Evolutionary conservation across 2,113 vertebrate species (phyloP).

Genomic region (Oreochromis tanganicae): DNA sequence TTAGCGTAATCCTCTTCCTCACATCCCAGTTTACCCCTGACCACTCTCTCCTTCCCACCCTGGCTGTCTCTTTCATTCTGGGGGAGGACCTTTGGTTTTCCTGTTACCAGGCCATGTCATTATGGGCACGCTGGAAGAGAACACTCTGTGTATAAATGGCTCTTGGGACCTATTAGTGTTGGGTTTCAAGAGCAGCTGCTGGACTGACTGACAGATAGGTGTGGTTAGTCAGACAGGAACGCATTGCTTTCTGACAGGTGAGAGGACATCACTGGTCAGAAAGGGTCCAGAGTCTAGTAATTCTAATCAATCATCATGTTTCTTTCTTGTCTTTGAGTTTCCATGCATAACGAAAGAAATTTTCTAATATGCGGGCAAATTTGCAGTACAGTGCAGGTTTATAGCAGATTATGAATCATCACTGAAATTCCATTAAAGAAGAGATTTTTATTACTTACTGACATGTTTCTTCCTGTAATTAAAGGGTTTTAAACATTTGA

Average conservation of each 20-base stretch:
- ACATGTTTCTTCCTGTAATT: background rate
- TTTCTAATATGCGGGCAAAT: background rate
- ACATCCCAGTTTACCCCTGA: background rate
- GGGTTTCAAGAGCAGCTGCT: slow-evolving; percentile 52
- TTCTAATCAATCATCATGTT: background rate
- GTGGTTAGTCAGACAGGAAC: background rate
- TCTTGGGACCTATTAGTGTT: background rate
- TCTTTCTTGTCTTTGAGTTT: background rate
- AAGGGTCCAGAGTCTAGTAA: background rate
- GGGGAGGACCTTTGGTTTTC: background rate
- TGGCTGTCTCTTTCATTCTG: background rate
- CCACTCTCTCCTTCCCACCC: background rate
- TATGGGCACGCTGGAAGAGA: slow-evolving; percentile 15
- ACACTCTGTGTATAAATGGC: slow-evolving; percentile 34
- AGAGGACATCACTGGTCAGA: background rate
- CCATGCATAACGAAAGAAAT: background rate
- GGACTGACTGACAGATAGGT: background rate
- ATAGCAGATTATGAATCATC: background rate
- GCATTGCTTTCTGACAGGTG: background rate
- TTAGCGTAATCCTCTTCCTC: background rate
- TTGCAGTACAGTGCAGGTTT: background rate
- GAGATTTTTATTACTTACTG: background rate
- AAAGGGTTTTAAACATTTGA: background rate
- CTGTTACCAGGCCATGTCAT: slow-evolving; percentile 23
- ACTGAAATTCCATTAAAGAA: background rate